Evolutionary conservation across 2,888 invertebrate species (phyloP).

Genomic region (Encarsia formosa): DNA sequence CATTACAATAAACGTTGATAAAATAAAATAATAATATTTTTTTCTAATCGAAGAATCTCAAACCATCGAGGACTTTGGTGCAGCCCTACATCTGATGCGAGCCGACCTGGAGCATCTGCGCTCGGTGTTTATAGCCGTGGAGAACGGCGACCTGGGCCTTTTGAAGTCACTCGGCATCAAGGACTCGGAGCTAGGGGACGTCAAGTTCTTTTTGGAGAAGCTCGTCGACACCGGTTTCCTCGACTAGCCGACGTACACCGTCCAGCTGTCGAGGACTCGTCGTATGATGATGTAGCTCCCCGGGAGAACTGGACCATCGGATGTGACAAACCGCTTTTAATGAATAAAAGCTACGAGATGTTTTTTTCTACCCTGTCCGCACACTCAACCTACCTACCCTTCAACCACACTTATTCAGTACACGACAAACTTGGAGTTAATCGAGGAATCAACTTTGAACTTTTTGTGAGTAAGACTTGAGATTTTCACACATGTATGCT

Average conservation of each 20-base stretch:
- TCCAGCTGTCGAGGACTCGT: too few species aligned
- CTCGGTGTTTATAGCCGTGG: constrained; percentile 92
- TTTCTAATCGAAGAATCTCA: constrained; percentile 71
- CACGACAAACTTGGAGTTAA: too few species aligned
- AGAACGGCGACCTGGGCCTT: constrained; percentile 91
- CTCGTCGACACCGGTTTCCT: constrained; percentile 93
- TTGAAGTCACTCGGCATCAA: constrained; percentile 90
- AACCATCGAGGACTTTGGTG: constrained; percentile 91
- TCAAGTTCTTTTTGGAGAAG: constrained; percentile 94
- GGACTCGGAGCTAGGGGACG: constrained; percentile 90
- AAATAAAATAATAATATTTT: not conserved
- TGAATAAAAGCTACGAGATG: too few species aligned
- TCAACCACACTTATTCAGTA: too few species aligned
- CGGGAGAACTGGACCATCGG: too few species aligned
- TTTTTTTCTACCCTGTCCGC: too few species aligned
- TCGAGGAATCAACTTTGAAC: too few species aligned
- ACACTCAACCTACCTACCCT: too few species aligned
- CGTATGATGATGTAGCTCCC: too few species aligned
- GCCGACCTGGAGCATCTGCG: constrained; percentile 88
- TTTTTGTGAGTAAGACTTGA: too few species aligned
- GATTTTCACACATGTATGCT: too few species aligned
- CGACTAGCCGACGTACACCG: constrained; percentile 63
- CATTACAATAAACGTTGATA: not conserved
- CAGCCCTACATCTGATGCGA: constrained; percentile 79
- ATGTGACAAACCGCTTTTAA: too few species aligned